phyloP scores from a whole-genome alignment of 2,797 vertebrate genomes.

The Crenichthys baileyi region DNA sequence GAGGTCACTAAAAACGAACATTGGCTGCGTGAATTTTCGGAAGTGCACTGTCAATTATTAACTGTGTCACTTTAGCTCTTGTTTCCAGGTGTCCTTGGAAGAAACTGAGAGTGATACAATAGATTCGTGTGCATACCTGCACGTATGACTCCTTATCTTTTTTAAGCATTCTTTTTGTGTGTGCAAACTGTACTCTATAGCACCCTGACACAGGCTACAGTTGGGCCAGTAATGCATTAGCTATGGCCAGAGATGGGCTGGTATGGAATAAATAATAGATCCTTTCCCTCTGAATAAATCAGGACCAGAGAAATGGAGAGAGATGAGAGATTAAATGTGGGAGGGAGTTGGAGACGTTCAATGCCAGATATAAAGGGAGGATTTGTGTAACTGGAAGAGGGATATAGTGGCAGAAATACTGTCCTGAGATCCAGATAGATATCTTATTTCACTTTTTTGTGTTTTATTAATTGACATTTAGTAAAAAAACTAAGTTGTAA shows the following conservation, averaged over 20 bases:
- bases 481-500: background rate
- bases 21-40: background rate
- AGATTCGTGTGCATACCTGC: conserved; percentile 63
- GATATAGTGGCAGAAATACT: conserved; percentile 39
- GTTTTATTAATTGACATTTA: conserved; percentile 2
- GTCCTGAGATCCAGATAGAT: conserved; percentile 51
- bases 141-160: conserved; percentile 63
- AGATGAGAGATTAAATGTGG: conserved; percentile 70
- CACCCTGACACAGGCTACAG: conserved; percentile 58
- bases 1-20: background rate
- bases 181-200: conserved; percentile 53
- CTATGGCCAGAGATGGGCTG: conserved; percentile 70
- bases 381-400: conserved; percentile 59
- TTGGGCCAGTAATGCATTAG: conserved; percentile 72
- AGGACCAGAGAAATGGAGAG: conserved; percentile 75
- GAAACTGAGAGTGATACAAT: conserved; percentile 57
- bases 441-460: conserved; percentile 18
- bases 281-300: conserved; percentile 79
- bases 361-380: conserved; percentile 51
- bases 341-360: conserved; percentile 65
- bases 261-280: conserved; percentile 80
- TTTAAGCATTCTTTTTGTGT: conserved; percentile 11
- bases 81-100: conserved; percentile 61
- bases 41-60: background rate
- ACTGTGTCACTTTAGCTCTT: conserved; percentile 44